Evolutionary conservation across 2,888 invertebrate species (phyloP), one percentile per base, ranked within the genome.

Genomic region (Xestia xanthographa): DNA sequence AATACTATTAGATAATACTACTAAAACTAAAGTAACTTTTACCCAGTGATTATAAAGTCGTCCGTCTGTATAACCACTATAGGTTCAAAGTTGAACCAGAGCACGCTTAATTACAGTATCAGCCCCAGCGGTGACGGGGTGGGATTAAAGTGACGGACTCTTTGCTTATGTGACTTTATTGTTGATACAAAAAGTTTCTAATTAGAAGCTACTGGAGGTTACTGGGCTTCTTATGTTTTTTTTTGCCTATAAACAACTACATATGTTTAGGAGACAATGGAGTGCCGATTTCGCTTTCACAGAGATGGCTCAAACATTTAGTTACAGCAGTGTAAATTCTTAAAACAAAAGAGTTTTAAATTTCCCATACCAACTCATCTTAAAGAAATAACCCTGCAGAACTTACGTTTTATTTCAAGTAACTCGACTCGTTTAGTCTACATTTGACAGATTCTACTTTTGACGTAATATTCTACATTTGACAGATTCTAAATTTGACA

Each of bases 71-170:
- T 14, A 14, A 17, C 22, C 22, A 48, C 22, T 53, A 62, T 60
- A 66, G 66, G 72, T 80, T 82, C 60, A 71, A 80, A 78, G 74
- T 80, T 84, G 72, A 84, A 71, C 75, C 63, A 43, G 45, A 71
- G 70, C 56, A 66, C 63, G 74, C 66, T 86, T 86, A 87, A 84
- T 87, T 87, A 84, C 74, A 77, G 72, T 87, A 80, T 80, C 60
- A 65, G 62, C 53, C 65, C 68, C 66, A 66, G 65, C 58, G 77
- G 72, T 72, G 80, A 78, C 65, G 63, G 75, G 66, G 78, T 67
- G 66, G 72, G 75, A 81, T 83, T 79, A 79, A 78, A 75, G 77
- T 72, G 66, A 56, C 43, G 26, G 8, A 70, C 48, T 68, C 66
- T 80, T 78, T 53, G 68, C 53, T 60, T 66, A 71, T 78, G 29